Evolutionary conservation across 1,140 invertebrate species (phyloP).

Genomic region (Pararge aegeria): DNA sequence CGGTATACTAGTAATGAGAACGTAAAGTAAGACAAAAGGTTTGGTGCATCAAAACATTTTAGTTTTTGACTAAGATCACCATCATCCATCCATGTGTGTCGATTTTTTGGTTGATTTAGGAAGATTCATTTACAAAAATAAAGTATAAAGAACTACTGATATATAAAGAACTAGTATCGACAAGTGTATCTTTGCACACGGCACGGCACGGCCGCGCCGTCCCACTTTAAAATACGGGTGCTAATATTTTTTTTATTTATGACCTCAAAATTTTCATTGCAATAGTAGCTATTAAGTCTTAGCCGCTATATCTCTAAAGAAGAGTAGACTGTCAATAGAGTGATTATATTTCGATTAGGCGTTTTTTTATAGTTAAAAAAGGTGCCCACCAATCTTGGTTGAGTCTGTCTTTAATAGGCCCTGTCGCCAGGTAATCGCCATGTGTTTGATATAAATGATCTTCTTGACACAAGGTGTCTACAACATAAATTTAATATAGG

Average conservation of each 20-base stretch:
- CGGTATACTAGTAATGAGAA: no score
- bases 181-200: no score
- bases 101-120: no score
- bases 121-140: no score
- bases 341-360: constrained; percentile 4
- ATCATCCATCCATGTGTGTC: no score
- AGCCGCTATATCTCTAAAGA: not conserved
- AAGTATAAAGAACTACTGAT: no score
- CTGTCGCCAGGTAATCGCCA: constrained; percentile 13
- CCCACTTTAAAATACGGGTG: no score
- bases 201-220: no score
- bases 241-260: not conserved
- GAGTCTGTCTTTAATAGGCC: constrained; percentile 6
- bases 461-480: not conserved
- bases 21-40: no score
- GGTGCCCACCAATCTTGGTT: not conserved
- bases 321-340: constrained; percentile 1
- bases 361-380: not conserved
- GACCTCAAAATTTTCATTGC: not conserved
- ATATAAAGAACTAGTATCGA: no score
- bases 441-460: constrained; percentile 8
- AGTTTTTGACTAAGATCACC: no score
- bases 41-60: no score
- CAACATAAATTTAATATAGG: not conserved
- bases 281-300: not conserved